These are phyloP conservation scores for Pelobates fuscus DNA, from an alignment of 2,113 vertebrate genomes.

Conservation along the genomic window DNA sequence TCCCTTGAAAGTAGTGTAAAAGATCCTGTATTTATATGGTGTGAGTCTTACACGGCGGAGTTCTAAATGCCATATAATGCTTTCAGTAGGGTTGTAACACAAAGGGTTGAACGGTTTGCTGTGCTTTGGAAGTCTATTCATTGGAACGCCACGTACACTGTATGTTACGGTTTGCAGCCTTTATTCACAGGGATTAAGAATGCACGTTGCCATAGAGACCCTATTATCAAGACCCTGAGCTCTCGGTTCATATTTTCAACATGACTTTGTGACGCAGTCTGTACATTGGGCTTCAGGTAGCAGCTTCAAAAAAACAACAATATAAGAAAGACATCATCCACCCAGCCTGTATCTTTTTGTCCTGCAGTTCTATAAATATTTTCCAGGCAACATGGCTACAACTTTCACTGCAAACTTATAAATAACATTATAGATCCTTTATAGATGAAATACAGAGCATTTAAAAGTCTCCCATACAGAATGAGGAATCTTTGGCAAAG, in stretches of 20 bases:
- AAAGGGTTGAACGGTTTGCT: background rate
- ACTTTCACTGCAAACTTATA: too few relatives aligned
- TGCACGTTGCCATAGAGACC: constrained; percentile 43
- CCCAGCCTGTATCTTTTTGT: background rate
- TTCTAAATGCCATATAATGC: background rate
- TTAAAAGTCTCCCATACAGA: too few relatives aligned
- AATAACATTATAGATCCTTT: too few relatives aligned
- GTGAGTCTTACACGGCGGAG: background rate
- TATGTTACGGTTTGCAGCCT: constrained; percentile 34
- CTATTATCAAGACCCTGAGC: constrained; percentile 31
- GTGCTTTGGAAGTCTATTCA: constrained; percentile 39
- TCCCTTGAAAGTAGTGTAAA: background rate
- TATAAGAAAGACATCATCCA: background rate
- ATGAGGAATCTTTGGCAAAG: too few relatives aligned
- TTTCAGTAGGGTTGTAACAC: background rate
- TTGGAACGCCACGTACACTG: constrained; percentile 7
- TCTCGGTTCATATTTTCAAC: constrained; percentile 34
- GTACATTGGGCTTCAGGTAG: constrained; percentile 30
- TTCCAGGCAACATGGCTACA: too few relatives aligned
- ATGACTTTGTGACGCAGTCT: constrained; percentile 40
- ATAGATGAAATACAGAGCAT: too few relatives aligned
- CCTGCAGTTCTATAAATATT: too few relatives aligned
- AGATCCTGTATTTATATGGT: background rate
- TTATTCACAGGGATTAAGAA: constrained; percentile 47
- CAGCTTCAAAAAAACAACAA: constrained; percentile 7